Conservation (phyloP, 2,888 invertebrate genomes). For the Pasiphila rectangulata region DNA sequence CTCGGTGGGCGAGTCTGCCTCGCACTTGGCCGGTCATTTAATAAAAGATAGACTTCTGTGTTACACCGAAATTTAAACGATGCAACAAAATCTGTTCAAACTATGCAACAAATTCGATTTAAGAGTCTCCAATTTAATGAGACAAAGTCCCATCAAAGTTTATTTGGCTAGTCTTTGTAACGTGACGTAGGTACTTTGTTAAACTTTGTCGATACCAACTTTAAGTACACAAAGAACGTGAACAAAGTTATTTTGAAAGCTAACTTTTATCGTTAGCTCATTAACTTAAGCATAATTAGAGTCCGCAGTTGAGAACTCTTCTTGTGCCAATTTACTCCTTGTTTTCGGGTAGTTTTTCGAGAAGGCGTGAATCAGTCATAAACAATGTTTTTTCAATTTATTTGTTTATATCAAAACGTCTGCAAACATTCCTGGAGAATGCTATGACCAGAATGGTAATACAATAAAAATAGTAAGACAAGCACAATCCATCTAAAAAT, state of each 20-base stretch:
- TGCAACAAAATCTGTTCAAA: too few relatives aligned
- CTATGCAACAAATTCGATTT: not conserved
- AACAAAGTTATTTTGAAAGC: slow-evolving; percentile 18
- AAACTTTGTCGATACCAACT: slow-evolving; percentile 28
- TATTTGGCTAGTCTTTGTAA: slow-evolving; percentile 26
- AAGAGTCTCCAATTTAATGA: slow-evolving; percentile 12
- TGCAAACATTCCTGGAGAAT: too few relatives aligned
- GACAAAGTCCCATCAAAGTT: slow-evolving; percentile 24
- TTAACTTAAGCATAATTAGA: slow-evolving; percentile 20
- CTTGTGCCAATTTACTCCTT: slow-evolving; percentile 3
- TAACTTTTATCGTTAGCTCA: slow-evolving; percentile 26
- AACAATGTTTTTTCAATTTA: too few relatives aligned
- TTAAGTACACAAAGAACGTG: slow-evolving; percentile 18
- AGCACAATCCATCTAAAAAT: too few relatives aligned
- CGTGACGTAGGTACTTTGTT: slow-evolving; percentile 29
- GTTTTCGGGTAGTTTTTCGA: slow-evolving; percentile 4
- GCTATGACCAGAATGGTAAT: too few relatives aligned
- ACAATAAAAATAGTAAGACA: too few relatives aligned
- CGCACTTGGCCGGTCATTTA: too few relatives aligned
- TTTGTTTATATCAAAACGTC: not conserved
- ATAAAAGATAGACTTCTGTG: too few relatives aligned
- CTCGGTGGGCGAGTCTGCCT: too few relatives aligned
- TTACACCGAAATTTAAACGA: too few relatives aligned
- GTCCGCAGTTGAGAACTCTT: slow-evolving; percentile 2
- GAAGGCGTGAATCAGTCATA: too few relatives aligned